Conservation (phyloP, 2,113 vertebrate genomes). For the Aepyceros melampus region DNA sequence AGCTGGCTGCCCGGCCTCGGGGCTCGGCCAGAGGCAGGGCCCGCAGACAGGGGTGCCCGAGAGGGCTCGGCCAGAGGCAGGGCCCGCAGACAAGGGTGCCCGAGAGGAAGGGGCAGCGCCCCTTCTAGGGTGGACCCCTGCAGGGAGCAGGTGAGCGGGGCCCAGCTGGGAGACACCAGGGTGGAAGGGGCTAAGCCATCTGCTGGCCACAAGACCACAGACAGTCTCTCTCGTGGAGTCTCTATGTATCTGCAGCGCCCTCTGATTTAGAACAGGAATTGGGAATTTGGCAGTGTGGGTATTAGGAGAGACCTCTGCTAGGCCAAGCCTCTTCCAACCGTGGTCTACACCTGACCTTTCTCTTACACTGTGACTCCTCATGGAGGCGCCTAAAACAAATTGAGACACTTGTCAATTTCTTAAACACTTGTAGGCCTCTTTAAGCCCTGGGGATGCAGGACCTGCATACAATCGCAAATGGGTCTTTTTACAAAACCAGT, state of each 20-base stretch:
- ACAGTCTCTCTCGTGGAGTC: neutral
- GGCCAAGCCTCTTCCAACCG: rapidly evolving
- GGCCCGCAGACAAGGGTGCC: rapidly evolving
- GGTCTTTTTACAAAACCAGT: neutral
- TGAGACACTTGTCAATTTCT: rapidly evolving
- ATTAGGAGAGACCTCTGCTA: neutral
- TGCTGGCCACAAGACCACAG: neutral
- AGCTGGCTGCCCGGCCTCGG: no score
- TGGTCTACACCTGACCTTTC: neutral
- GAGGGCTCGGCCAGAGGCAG: neutral
- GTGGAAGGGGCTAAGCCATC: rapidly evolving
- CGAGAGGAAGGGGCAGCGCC: neutral
- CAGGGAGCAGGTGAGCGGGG: neutral
- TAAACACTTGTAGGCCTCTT: neutral
- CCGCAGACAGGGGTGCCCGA: no score
- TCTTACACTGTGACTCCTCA: rapidly evolving
- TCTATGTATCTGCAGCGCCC: neutral
- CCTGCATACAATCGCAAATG: rapidly evolving
- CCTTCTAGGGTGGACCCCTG: neutral
- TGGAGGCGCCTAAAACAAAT: rapidly evolving
- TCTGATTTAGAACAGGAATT: neutral
- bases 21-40: neutral
- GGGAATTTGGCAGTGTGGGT: neutral
- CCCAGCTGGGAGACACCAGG: neutral
- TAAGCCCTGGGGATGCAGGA: neutral